Percentiles rank a stretch among this genome's conserved stretches.
phyloP scores from a whole-genome alignment of 2,888 invertebrate genomes.

The Spodoptera exigua region DNA sequence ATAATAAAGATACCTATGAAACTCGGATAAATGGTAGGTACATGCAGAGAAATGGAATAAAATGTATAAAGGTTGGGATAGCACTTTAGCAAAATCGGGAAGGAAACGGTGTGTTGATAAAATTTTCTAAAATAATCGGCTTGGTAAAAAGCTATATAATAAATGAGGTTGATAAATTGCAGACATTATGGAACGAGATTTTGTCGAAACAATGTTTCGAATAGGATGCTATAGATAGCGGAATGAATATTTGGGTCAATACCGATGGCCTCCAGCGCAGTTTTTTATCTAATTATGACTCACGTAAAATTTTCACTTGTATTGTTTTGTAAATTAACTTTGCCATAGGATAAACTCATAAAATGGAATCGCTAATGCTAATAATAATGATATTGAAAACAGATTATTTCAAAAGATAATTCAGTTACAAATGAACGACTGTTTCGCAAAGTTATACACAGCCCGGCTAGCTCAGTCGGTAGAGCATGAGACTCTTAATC shows the following conservation, averaged over 20 bases:
- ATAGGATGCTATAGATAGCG: constrained; percentile 65
- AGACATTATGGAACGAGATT: constrained; percentile 29
- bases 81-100: no score
- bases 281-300: constrained; percentile 60
- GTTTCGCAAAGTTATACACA: rapidly evolving
- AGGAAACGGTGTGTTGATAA: no score
- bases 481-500: constrained; percentile 91
- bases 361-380: not conserved
- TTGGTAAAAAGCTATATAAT: no score
- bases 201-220: constrained; percentile 47
- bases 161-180: constrained; percentile 3
- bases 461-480: constrained; percentile 90
- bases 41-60: no score
- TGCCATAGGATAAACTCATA: constrained; percentile 9
- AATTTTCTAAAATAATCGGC: no score
- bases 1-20: no score
- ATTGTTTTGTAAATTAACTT: constrained; percentile 43
- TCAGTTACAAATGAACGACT: not conserved
- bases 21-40: no score
- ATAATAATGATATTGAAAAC: no score
- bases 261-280: constrained; percentile 71
- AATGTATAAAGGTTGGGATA: no score
- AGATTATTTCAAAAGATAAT: no score
- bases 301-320: constrained; percentile 51
- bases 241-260: constrained; percentile 75